A percentile compares a stretch with the other conserved stretches of the same genome.
phyloP scores from a whole-genome alignment of 2,888 invertebrate species.

The Amblyteles armatorius region DNA sequence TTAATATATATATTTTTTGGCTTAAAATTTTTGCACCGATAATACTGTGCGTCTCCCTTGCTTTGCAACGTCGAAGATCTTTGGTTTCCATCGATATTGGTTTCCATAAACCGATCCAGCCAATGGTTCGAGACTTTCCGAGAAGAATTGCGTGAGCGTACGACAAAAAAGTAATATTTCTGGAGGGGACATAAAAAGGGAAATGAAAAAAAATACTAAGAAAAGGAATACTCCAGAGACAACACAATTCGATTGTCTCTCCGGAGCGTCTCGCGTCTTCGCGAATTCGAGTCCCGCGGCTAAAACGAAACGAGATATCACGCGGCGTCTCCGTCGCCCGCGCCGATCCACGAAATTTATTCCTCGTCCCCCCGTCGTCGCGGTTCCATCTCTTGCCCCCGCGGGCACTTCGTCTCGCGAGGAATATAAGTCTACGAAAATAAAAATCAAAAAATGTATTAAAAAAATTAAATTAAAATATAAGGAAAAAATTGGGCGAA shows the following conservation, averaged over 20 bases:
- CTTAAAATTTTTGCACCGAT: slow-evolving; percentile 46
- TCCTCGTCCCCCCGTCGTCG: slow-evolving; percentile 11
- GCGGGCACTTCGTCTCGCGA: neutral
- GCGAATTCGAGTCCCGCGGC: slow-evolving; percentile 7
- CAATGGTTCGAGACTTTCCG: slow-evolving; percentile 3
- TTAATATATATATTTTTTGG: no score
- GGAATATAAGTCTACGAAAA: slow-evolving; percentile 17
- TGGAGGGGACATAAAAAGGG: no score
- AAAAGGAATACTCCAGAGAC: neutral
- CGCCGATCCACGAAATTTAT: slow-evolving; percentile 32
- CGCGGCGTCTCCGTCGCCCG: slow-evolving; percentile 23
- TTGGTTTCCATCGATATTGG: neutral
- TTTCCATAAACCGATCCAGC: neutral
- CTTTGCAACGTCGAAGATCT: no score
- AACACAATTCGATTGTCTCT: slow-evolving; percentile 2
- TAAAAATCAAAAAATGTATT: no score
- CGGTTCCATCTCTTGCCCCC: slow-evolving; percentile 4
- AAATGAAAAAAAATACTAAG: neutral
- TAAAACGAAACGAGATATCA: slow-evolving; percentile 12
- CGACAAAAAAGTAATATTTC: neutral
- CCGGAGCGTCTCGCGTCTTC: neutral
- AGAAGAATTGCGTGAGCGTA: neutral
- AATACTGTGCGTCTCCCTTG: no score
- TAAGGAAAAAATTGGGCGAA: slow-evolving; percentile 1
- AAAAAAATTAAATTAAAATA: neutral